Percentiles rank a stretch among this genome's conserved stretches.
These are phyloP conservation scores for Trissoscelio sp. DNA, from an alignment of 2,888 invertebrate genomes.

Conservation along the genomic window DNA sequence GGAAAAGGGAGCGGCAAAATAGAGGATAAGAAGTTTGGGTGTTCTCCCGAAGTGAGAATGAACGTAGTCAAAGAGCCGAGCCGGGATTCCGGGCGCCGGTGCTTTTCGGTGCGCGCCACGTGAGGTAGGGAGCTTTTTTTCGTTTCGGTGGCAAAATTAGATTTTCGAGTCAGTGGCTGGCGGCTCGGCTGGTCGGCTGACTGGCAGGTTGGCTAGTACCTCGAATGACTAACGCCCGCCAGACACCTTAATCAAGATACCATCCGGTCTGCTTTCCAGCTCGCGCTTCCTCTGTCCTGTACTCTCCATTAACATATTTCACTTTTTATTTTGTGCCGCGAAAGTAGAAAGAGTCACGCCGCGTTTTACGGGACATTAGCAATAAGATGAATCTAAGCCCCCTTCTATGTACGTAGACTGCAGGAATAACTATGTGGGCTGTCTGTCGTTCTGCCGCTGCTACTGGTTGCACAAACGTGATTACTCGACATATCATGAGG, in stretches of 20 bases:
- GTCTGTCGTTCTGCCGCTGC: constrained; percentile 24
- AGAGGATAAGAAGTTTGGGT: constrained; percentile 17
- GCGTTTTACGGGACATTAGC: constrained; percentile 78
- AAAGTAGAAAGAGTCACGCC: constrained; percentile 69
- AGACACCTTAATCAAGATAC: constrained; percentile 80
- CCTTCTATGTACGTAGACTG: constrained; percentile 29
- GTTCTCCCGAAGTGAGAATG: constrained; percentile 56
- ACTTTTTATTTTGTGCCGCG: constrained; percentile 77
- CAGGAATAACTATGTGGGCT: constrained; percentile 59
- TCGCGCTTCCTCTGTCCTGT: constrained; percentile 56
- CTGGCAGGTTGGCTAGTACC: constrained; percentile 66
- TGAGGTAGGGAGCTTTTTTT: constrained; percentile 71
- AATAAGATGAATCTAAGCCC: constrained; percentile 72
- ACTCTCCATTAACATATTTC: constrained; percentile 80
- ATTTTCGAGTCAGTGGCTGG: constrained; percentile 74
- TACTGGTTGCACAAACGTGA: constrained; percentile 23
- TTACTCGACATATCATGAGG: constrained; percentile 37
- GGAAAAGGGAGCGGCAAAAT: constrained; percentile 22
- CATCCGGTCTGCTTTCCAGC: constrained; percentile 72
- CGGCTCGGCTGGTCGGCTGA: constrained; percentile 61
- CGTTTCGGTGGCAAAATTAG: constrained; percentile 76
- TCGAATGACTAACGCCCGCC: constrained; percentile 72
- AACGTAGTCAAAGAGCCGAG: constrained; percentile 45
- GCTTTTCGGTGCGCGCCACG: constrained; percentile 64
- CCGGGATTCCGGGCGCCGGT: constrained; percentile 51